Evolutionary conservation across 2,113 vertebrate species (phyloP).

Genomic region (Xenopus laevis): DNA sequence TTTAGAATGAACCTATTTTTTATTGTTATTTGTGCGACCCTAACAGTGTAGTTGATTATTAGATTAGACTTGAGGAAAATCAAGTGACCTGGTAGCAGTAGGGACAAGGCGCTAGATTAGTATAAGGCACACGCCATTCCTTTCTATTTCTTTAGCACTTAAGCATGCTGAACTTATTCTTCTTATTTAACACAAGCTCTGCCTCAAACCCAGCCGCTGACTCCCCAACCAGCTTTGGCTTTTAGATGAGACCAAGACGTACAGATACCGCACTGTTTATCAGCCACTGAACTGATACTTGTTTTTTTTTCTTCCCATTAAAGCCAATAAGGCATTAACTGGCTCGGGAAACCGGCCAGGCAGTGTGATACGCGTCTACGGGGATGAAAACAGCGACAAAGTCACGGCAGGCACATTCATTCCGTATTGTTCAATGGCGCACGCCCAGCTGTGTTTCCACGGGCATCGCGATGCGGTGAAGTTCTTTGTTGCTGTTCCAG

Average conservation of each 20-base stretch:
- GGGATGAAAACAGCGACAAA: conserved; percentile 90
- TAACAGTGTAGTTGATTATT: too few relatives aligned
- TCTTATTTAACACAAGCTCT: conserved; percentile 62
- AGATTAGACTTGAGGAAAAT: too few relatives aligned
- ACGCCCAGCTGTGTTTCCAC: conserved; percentile 95
- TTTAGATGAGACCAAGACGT: conserved; percentile 65
- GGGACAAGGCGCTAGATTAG: conserved; percentile 64
- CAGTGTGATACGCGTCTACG: conserved; percentile 84
- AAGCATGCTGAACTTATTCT: conserved; percentile 66
- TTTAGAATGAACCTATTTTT: too few relatives aligned
- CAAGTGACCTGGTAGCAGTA: too few relatives aligned
- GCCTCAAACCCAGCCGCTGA: conserved; percentile 71
- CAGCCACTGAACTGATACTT: too few relatives aligned
- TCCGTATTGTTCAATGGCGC: conserved; percentile 95
- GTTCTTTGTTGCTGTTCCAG: conserved; percentile 95
- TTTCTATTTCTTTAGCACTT: conserved; percentile 63
- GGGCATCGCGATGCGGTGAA: conserved; percentile 96
- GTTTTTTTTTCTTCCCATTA: conserved; percentile 49
- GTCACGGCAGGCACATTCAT: conserved; percentile 90
- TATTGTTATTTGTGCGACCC: too few relatives aligned
- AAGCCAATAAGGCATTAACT: conserved; percentile 77
- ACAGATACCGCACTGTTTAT: conserved; percentile 50
- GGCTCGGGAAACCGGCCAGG: conserved; percentile 75
- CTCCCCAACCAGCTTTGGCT: conserved; percentile 71
- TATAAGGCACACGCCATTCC: conserved; percentile 73